Percentiles rank a stretch among this genome's conserved stretches.
Evolutionary conservation across 2,797 vertebrate species (phyloP).

Genomic region (Peromyscus melanophrys): DNA sequence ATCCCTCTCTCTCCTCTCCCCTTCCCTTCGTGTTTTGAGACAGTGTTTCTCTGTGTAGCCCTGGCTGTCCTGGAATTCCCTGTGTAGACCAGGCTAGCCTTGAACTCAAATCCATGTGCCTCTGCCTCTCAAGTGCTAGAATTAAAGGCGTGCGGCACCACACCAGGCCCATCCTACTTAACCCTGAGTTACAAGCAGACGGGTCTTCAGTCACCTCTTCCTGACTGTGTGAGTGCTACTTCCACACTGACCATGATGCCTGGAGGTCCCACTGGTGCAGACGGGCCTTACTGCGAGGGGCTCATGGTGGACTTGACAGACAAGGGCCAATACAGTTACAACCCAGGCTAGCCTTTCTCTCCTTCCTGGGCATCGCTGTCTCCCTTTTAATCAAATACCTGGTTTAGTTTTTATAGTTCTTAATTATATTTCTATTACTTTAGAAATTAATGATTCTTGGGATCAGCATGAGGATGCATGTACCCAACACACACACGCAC

Average conservation of each 20-base stretch:
- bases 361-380: background rate
- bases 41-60: background rate
- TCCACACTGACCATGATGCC: background rate
- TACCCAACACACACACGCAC: background rate
- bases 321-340: background rate
- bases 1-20: no score
- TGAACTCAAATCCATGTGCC: background rate
- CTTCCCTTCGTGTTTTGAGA: no score
- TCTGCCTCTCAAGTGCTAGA: background rate
- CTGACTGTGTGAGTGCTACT: background rate
- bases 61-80: background rate
- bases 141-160: background rate
- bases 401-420: background rate
- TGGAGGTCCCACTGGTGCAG: background rate
- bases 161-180: no score
- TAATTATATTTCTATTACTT: background rate
- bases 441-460: background rate
- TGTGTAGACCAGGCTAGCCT: background rate
- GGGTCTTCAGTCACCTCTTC: background rate
- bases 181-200: background rate
- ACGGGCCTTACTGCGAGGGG: background rate
- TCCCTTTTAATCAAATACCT: background rate
- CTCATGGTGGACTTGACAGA: background rate
- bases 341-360: no score
- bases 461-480: background rate